Base-by-base conservation (phyloP, 1,140 invertebrate species). In the Drosophila elegans region DNA sequence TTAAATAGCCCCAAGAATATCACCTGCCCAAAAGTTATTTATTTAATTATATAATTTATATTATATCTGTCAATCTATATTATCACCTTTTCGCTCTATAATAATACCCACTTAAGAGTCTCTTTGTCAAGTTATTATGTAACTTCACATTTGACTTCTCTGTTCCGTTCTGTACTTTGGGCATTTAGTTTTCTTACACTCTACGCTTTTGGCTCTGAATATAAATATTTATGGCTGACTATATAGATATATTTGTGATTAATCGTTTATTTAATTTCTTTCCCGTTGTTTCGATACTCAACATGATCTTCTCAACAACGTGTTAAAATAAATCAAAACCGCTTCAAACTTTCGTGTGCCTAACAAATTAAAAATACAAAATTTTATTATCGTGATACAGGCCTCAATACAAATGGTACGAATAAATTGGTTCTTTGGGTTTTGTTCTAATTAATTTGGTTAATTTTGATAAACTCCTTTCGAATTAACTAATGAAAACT, bases 401-500 rank as follows among this genome's bases (percentile, higher is more conserved):
- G 88, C 88, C 80, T 90, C 88, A 68, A 90, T 90, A 90, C 88
- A 90, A 90, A 90, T 90, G 88, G 88, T 90, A 90, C 86, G 88
- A 90, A 90, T 83, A 83, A 88, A 90, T 86, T 85, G 82, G 82
- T 85, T 78, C 41, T 89, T 76, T 76, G 32, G 42, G 36, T 85
- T 66, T 76, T 67, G 54, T 71, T 80, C 36, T 49, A 48, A 75
- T 63, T 80, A 57, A 74, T 84, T 89, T 78, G 46, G 55, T 73
- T 78, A 5, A 49, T 74, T 82, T 77, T 52, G 13, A 61, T 72
- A 66, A 46, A 42, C 27, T 78, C 48, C 36, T 68, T 72, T 59
- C 25, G 62, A 53, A 69, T 68, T 61, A 80, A 77, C 61, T 63
- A 69, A 57, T 55, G 10, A 48, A 48, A 69, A 32, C 61, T 66